Percentiles rank a stretch among this genome's conserved stretches.
phyloP scores from a whole-genome alignment of 2,113 vertebrate species.

The Plestiodon gilberti region DNA sequence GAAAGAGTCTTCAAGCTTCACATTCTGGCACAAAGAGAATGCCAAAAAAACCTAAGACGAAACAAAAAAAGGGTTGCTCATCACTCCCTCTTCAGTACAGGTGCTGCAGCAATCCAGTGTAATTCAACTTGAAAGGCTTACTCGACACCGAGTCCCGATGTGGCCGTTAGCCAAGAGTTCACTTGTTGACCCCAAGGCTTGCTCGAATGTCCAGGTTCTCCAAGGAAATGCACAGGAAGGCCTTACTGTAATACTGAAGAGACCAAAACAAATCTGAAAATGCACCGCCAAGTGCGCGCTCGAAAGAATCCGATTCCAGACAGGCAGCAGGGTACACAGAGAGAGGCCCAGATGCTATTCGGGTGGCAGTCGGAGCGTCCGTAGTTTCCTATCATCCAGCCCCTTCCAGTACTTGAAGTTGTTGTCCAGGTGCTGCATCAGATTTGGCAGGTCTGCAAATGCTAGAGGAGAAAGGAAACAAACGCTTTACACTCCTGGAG shows the following conservation, averaged over 20 bases:
- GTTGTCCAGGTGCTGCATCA: conserved; percentile 96
- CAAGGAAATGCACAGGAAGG: conserved; percentile 51
- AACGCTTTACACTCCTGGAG: conserved; percentile 23
- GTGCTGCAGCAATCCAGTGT: conserved; percentile 68
- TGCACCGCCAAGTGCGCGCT: conserved; percentile 42
- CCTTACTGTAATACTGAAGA: conserved; percentile 70
- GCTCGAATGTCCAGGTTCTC: conserved; percentile 46
- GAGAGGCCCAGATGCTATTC: conserved; percentile 72
- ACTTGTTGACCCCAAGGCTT: conserved; percentile 40
- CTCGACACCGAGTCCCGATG: conserved; percentile 29
- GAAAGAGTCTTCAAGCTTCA: conserved; percentile 61
- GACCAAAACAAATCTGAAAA: conserved; percentile 65
- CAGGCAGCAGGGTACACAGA: conserved; percentile 21
- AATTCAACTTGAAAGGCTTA: conserved; percentile 54
- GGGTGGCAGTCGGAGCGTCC: conserved; percentile 87
- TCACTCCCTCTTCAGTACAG: conserved; percentile 54
- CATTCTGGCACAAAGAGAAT: conserved; percentile 49
- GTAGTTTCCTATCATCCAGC: conserved; percentile 89
- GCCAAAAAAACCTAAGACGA: not conserved
- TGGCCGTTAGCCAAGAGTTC: conserved; percentile 39
- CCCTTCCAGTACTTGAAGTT: conserved; percentile 99
- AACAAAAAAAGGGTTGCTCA: conserved; percentile 18
- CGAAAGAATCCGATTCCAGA: conserved; percentile 44
- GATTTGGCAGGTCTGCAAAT: conserved; percentile 93
- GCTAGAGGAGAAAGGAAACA: conserved; percentile 72